Evolutionary conservation across 2,888 invertebrate species (phyloP).

Genomic region (Phrixothrix hirtus): DNA sequence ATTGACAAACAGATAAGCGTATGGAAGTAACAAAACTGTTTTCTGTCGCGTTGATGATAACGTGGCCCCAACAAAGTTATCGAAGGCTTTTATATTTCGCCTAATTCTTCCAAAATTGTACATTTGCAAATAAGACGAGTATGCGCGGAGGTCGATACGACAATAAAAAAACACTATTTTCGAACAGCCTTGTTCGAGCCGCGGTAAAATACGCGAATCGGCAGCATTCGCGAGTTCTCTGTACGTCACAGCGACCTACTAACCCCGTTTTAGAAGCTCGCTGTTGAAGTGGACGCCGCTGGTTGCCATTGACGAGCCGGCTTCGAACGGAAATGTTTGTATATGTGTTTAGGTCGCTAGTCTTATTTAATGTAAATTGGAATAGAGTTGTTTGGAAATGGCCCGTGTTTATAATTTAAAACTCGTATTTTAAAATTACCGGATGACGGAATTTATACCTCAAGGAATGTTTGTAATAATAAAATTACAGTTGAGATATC

Average conservation of each 20-base stretch:
- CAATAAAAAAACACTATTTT: slow-evolving; percentile 44
- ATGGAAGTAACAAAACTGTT: slow-evolving; percentile 8
- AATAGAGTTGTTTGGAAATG: neutral
- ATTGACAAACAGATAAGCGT: slow-evolving; percentile 10
- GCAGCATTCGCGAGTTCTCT: slow-evolving; percentile 63
- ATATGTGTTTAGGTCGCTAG: slow-evolving; percentile 5
- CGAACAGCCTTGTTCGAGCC: slow-evolving; percentile 45
- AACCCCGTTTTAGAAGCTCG: slow-evolving; percentile 66
- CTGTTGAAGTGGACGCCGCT: slow-evolving; percentile 45
- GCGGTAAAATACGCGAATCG: slow-evolving; percentile 72
- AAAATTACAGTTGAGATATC: slow-evolving; percentile 31
- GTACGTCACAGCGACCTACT: slow-evolving; percentile 70
- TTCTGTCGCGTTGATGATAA: slow-evolving; percentile 6
- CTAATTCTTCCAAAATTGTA: slow-evolving; percentile 24
- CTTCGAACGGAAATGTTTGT: slow-evolving; percentile 25
- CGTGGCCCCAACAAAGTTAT: neutral
- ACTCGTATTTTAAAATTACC: neutral
- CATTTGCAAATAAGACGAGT: slow-evolving; percentile 34
- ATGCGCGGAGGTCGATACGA: slow-evolving; percentile 38
- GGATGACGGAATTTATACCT: neutral
- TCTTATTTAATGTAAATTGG: neutral
- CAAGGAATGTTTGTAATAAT: no score
- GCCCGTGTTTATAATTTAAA: neutral
- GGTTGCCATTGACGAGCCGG: slow-evolving; percentile 54
- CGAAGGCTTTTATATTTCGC: slow-evolving; percentile 7